Conservation (phyloP, 2,797 vertebrate genomes). For the Intellagama lesueurii region DNA sequence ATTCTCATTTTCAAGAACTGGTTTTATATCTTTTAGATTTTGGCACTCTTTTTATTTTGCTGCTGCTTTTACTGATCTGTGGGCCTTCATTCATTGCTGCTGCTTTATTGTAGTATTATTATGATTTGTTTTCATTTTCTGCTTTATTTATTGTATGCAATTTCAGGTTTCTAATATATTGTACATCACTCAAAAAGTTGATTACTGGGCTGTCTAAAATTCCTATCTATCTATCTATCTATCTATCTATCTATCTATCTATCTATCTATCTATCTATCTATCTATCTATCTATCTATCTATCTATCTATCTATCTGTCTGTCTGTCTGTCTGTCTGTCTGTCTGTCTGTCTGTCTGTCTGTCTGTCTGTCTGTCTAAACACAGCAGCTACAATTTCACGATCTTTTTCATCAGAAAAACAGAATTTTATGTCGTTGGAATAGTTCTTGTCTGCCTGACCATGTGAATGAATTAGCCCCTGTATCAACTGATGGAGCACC, state of each 20-base stretch:
- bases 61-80: not conserved
- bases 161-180: not conserved
- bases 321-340: no score
- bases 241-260: no score
- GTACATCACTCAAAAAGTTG: not conserved
- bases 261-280: no score
- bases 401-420: accelerated
- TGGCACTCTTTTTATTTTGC: not conserved
- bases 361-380: not conserved
- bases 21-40: not conserved
- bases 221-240: no score
- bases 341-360: no score
- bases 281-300: not conserved
- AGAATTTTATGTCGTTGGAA: not conserved
- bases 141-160: not conserved
- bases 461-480: not conserved
- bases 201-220: not conserved
- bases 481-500: not conserved
- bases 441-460: not conserved
- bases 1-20: not conserved
- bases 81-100: not conserved
- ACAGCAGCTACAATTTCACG: not conserved
- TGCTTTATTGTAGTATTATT: no score
- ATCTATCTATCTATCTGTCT: no score
- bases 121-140: no score